A percentile compares a stretch with the other conserved stretches of the same genome.
phyloP scores from a whole-genome alignment of 2,113 vertebrate genomes.

The Heloderma charlesbogerti region DNA sequence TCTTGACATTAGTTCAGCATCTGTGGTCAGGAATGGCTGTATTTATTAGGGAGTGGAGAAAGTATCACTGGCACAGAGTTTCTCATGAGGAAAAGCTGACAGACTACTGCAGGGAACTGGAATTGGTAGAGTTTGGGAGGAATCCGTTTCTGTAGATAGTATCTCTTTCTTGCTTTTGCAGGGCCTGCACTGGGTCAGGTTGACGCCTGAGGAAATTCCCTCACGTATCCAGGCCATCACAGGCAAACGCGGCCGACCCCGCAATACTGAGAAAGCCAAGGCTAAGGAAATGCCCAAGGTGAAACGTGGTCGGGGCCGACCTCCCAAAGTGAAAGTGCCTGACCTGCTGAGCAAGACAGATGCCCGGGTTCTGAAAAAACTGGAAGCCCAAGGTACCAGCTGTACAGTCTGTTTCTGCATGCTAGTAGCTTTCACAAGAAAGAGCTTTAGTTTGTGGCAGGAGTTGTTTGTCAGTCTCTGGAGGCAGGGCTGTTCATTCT shows the following conservation, averaged over 20 bases:
- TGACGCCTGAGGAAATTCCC: slow-evolving; percentile 93
- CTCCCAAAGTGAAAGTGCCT: slow-evolving; percentile 89
- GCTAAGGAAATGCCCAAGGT: slow-evolving; percentile 72
- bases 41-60: background rate
- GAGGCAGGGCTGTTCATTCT: slow-evolving; percentile 22
- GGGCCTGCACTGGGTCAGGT: slow-evolving; percentile 89
- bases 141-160: background rate
- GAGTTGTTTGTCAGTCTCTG: slow-evolving; percentile 16
- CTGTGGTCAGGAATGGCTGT: background rate
- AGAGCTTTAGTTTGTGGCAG: slow-evolving; percentile 5
- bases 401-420: background rate
- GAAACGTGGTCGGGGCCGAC: slow-evolving; percentile 86
- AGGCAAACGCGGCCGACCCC: slow-evolving; percentile 92
- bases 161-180: slow-evolving; percentile 55
- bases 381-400: slow-evolving; percentile 88
- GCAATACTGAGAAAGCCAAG: slow-evolving; percentile 87
- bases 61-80: background rate
- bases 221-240: slow-evolving; percentile 97
- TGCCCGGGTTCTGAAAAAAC: slow-evolving; percentile 83
- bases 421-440: slow-evolving; percentile 18
- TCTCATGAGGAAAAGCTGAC: background rate
- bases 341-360: slow-evolving; percentile 92
- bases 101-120: background rate
- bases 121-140: slow-evolving; percentile 1
- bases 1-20: background rate